Percentiles rank a stretch among this genome's conserved stretches.
Conservation (phyloP, 2,888 invertebrate genomes). For the Drosophila affinis region DNA sequence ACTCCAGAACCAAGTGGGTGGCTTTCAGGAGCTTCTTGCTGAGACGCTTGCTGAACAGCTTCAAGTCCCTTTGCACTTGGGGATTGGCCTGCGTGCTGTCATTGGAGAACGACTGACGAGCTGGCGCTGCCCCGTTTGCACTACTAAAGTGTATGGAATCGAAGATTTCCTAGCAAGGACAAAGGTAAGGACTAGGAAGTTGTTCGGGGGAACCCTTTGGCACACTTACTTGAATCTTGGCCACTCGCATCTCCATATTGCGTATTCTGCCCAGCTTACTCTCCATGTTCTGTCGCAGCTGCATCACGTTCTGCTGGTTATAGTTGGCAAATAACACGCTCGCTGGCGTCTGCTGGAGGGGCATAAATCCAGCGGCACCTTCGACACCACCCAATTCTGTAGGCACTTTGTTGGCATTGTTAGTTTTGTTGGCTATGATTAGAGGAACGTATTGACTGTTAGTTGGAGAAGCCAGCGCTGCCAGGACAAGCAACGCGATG, state of each 20-base stretch:
- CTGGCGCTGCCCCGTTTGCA: conserved; percentile 26
- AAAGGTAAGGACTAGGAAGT: not conserved
- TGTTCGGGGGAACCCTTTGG: not conserved
- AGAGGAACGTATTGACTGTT: conserved; percentile 72
- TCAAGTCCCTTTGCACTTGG: conserved; percentile 68
- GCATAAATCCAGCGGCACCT: conserved; percentile 42
- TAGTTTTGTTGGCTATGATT: conserved; percentile 67
- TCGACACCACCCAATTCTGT: conserved; percentile 38
- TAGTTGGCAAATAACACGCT: conserved; percentile 74
- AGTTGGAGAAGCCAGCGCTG: conserved; percentile 23
- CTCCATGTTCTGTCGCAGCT: conserved; percentile 80
- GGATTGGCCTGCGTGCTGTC: conserved; percentile 36
- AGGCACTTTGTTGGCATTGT: conserved; percentile 78
- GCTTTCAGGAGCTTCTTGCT: conserved; percentile 80
- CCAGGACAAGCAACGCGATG: conserved; percentile 31
- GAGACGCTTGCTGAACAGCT: conserved; percentile 75
- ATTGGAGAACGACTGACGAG: conserved; percentile 37
- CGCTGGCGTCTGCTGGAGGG: conserved; percentile 61
- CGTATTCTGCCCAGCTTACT: conserved; percentile 78
- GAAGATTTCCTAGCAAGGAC: conserved; percentile 81
- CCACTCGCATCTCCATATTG: conserved; percentile 82
- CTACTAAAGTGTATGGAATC: conserved; percentile 81
- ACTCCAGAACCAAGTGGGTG: conserved; percentile 75
- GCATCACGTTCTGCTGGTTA: conserved; percentile 79
- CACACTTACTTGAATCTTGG: conserved; percentile 80